Base-by-base conservation (phyloP, 2,113 vertebrate genomes). In the Protobothrops mucrosquamatus region DNA sequence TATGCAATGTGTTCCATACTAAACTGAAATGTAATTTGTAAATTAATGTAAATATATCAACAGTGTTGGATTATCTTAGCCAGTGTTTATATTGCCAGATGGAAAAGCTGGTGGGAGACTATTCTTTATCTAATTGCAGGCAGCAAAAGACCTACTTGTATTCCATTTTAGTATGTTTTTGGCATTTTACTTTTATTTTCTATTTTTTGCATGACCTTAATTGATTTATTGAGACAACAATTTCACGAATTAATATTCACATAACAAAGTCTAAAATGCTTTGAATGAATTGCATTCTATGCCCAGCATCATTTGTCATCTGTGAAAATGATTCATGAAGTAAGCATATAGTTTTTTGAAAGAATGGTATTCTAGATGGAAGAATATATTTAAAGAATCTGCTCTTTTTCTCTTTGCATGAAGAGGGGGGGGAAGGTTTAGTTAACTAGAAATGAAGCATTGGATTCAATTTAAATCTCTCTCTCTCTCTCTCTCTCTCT, bases 21-120 rank as follows among this genome's bases (percentile, higher is more conserved):
- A 43, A 92, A 91, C 20, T 92, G 93, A 88, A 34, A 15, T 85
- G 10, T 92, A 92, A 91, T 94, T 95, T 96, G 8, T 93, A 94
- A 96, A 92, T 94, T 92, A 91, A 69, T 95, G 7, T 91, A 93
- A 94, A 59, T 94, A 95, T 91, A 51, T 93, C 57, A 95, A 57
- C 39, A 89, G 54, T 20, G 54, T 88, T 93, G 34, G 2, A 12
- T 93, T 93, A 93, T 94, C 94, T 97, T 93, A 86, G 46, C 2
- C 0, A 5, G 0, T 20, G 2, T 93, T 95, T 96, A 93, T 91
- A 69, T 69, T 88, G 96, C 0, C 57, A 92, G 91, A 11, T 94
- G 69, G 90, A 90, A 95, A 94, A 94, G 1, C 22, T 88, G 69
- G 0, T 57, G 54, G 54, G 92, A 90, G 14, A 93, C 64, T 93